These are phyloP conservation scores for Staurois parvus DNA, from an alignment of 2,797 vertebrate species.

Conservation along the genomic window DNA sequence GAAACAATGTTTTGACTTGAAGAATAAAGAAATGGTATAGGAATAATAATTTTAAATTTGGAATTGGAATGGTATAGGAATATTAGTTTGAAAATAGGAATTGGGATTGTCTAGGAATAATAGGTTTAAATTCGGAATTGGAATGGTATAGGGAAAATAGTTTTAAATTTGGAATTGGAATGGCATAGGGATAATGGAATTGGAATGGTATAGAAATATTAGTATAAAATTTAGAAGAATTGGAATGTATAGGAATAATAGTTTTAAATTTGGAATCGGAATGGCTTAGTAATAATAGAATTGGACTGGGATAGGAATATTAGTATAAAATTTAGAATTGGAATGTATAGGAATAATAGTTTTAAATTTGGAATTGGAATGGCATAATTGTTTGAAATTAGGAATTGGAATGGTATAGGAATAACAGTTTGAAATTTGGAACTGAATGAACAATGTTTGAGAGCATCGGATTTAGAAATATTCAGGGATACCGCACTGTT, in stretches of 20 bases:
- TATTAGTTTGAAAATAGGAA: not conserved
- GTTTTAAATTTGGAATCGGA: no score
- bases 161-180: not conserved
- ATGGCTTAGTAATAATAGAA: no score
- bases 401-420: constrained; percentile 8
- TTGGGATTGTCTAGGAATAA: constrained; percentile 18
- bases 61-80: constrained; percentile 10
- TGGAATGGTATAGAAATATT: no score
- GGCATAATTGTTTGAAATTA: no score
- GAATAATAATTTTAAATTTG: not conserved
- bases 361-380: no score
- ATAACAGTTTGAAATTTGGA: not conserved
- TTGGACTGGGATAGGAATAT: no score
- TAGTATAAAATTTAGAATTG: no score
- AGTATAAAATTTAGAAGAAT: no score
- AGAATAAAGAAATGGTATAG: constrained; percentile 1
- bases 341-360: no score
- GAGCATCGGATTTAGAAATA: not conserved
- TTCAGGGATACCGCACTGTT: constrained; percentile 20
- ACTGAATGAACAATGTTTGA: not conserved
- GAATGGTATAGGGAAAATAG: constrained; percentile 12
- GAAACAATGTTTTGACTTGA: constrained; percentile 2
- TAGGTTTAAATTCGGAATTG: not conserved
- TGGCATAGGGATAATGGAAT: not conserved
- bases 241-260: no score